A percentile compares a stretch with the other conserved stretches of the same genome.
Conservation (phyloP, 2,888 invertebrate genomes). For the Pachydiplax longipennis region DNA sequence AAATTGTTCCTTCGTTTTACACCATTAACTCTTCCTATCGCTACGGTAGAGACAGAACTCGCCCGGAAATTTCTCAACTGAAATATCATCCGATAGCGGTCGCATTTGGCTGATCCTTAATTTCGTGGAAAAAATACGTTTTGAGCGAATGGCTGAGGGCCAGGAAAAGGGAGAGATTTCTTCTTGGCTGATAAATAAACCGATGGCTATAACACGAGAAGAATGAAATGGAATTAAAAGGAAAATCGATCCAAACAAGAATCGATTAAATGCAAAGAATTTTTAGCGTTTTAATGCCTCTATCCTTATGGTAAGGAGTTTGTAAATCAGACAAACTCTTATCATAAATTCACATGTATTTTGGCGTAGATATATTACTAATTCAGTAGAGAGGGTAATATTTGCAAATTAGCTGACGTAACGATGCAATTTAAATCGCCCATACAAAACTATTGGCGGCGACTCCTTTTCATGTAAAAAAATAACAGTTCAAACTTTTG, state of each 20-base stretch:
- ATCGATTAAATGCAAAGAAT: neutral
- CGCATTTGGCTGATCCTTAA: slow-evolving; percentile 13
- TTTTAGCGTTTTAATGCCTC: too few relatives aligned
- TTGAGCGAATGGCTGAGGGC: neutral
- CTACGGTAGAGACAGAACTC: neutral
- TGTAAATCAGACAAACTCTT: too few relatives aligned
- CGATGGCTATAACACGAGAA: neutral
- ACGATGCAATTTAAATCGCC: too few relatives aligned
- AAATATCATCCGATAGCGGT: neutral
- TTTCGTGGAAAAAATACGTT: neutral
- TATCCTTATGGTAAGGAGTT: too few relatives aligned
- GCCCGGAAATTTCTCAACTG: neutral
- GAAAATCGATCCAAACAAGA: neutral
- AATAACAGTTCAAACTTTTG: too few relatives aligned
- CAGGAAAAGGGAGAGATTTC: neutral
- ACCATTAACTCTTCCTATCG: neutral
- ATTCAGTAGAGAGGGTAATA: too few relatives aligned
- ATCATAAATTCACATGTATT: too few relatives aligned
- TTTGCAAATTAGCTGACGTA: too few relatives aligned
- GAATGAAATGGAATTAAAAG: neutral
- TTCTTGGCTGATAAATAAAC: neutral
- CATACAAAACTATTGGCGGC: too few relatives aligned
- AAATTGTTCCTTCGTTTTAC: too few relatives aligned
- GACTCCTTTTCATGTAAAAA: too few relatives aligned
- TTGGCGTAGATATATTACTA: too few relatives aligned